Base-by-base conservation (phyloP, 2,113 vertebrate genomes). In the Canis aureus region DNA sequence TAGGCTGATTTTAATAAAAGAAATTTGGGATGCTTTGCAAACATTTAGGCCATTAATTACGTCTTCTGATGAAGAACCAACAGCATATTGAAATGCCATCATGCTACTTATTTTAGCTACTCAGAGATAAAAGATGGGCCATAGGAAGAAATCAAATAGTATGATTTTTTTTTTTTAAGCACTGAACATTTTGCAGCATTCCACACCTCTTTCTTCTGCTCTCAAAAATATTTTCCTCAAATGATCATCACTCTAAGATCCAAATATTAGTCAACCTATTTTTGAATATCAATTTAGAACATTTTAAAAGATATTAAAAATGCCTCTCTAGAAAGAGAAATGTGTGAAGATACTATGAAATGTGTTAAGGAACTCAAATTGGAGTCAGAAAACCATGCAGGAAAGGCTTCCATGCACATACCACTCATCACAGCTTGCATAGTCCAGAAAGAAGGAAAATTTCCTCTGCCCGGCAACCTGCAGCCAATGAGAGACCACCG, bases 201-300 rank as follows among this genome's bases (percentile, higher is more conserved):
- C 55, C 16, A 84, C 17, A 74, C 8, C 38, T 96, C 35, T 49
- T 87, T 38, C 66, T 60, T 95, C 32, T 74, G 73, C 20, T 82
- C 51, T 96, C 62, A 96, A 80, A 92, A 73, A 83, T 84, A 96
- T 88, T 96, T 96, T 38, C 49, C 81, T 83, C 32, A 49, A 62
- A 86, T 71, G 55, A 86, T 81, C 80, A 25, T 69, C 32, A 90
- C 9, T 38, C 32, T 79, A 95, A 95, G 94, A 79, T 76, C 74
- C 19, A 82, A 85, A 89, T 13, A 49, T 66, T 60, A 84, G 27
- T 69, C 76, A 73, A 35, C 71, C 67, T 71, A 92, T 51, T 69
- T 85, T 85, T 84, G 15, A 73, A 11, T 74, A 16, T 13, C 79
- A 94, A 64, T 17, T 53, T 60, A 64, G 19, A 89, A 43, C 5